Base-by-base conservation (phyloP, 1,140 invertebrate species). In the Drosophila funebris region DNA sequence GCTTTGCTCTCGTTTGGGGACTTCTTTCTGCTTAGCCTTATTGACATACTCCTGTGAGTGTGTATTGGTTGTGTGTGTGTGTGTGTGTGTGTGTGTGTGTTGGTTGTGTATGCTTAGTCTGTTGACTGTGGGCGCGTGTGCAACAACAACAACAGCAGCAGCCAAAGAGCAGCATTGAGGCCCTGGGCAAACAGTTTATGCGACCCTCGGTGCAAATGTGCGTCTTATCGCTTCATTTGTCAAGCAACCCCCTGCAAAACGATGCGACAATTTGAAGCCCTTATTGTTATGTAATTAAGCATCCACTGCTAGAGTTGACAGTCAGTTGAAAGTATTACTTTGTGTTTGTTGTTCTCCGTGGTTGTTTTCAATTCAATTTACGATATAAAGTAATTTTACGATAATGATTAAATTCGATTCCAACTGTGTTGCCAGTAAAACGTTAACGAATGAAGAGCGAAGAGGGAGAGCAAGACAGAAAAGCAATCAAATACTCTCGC, bases 181-280 rank as follows among this genome's bases (percentile, higher is more conserved):
- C 67, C 78, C 81, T 85, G 63, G 53, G 84, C 76, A 87, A 87
- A 87, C 83, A 87, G 83, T 87, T 87, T 88, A 87, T 73, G 78
- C 76, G 61, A 68, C 83, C 83, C 81, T 77, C 82, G 81, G 41
- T 37, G 13, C n/a, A 66, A 54, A 24, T 31, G 5, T 24, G 29
- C 13, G 2, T 43, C 71, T 68, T 62, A 43, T 48, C 37, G 75
- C 60, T 67, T 67, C 58, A 78, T 75, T 69, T 69, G 48, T 14
- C 3, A 14, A 37, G n/a, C 67, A 69, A 46, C 58, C 58, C 41
- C 61, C 16, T 18, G 11, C n/a, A 54, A 13, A 41, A 13, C 16
- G 36, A 31, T 0, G 48, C 31, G 18, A 50, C 64, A 41, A 31
- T 20, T 54, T 18, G 8, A 53, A 39, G 20, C 63, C 43, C 63